These are phyloP conservation scores for Nomada fucata DNA, from an alignment of 2,888 invertebrate genomes.

Conservation along the genomic window DNA sequence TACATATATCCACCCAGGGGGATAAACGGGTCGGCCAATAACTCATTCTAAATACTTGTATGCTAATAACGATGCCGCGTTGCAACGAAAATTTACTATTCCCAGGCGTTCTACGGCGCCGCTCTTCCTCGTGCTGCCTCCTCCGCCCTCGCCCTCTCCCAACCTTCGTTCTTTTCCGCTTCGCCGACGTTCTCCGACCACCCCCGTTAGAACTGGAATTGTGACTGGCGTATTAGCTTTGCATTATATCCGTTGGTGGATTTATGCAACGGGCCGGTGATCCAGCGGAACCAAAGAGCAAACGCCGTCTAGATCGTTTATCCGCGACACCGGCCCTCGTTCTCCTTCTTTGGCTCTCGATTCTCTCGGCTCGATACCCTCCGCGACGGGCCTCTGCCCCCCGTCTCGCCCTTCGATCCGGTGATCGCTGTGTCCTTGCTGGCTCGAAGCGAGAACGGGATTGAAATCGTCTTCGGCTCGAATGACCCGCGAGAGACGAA, in stretches of 20 bases:
- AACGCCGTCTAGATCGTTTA: slow-evolving; percentile 70
- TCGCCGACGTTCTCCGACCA: slow-evolving; percentile 17
- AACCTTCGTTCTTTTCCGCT: not conserved
- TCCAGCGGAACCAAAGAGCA: slow-evolving; percentile 68
- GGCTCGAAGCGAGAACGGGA: slow-evolving; percentile 34
- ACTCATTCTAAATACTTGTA: slow-evolving; percentile 82
- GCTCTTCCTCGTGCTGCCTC: slow-evolving; percentile 43
- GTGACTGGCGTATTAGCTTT: slow-evolving; percentile 65
- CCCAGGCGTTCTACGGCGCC: slow-evolving; percentile 66
- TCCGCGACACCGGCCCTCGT: slow-evolving; percentile 51
- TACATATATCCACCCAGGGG: slow-evolving; percentile 71
- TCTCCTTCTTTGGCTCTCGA: slow-evolving; percentile 40
- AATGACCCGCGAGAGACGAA: slow-evolving; percentile 58
- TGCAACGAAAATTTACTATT: slow-evolving; percentile 78
- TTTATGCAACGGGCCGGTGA: slow-evolving; percentile 74
- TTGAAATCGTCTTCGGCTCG: slow-evolving; percentile 61
- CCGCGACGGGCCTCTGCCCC: not conserved
- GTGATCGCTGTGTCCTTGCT: not conserved
- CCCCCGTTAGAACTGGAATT: slow-evolving; percentile 37
- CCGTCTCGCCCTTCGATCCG: not conserved
- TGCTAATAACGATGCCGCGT: slow-evolving; percentile 78
- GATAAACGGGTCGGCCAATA: slow-evolving; percentile 77
- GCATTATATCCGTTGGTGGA: slow-evolving; percentile 65
- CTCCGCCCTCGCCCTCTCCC: slow-evolving; percentile 12
- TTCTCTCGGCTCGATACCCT: slow-evolving; percentile 22